Evolutionary conservation across 2,888 invertebrate species (phyloP), one percentile per base, ranked within the genome.

Genomic region (Chirona hameri): DNA sequence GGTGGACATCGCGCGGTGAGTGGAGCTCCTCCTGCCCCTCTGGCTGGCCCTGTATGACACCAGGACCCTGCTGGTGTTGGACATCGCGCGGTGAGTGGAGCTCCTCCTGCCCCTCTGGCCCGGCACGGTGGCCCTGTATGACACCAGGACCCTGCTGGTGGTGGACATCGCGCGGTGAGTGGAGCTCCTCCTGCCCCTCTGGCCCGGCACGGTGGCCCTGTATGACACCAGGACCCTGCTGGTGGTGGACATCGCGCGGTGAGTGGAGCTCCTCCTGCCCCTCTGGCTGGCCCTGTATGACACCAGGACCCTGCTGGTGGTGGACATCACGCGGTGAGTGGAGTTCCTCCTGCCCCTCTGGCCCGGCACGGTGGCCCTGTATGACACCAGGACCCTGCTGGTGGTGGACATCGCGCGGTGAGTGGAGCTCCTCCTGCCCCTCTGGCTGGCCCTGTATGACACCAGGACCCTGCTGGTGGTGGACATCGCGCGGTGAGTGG

Each of bases 391-490:
- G 39, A 9, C 21, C 2, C 46, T 76, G 76, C 39, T 76, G 46
- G 76, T 76, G 31, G 39, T 76, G 10, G 76, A 76, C 76, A 24
- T n/a, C n/a, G n/a, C n/a, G n/a, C n/a, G n/a, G n/a, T n/a, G n/a
- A n/a, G n/a, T n/a, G n/a, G n/a, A n/a, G n/a, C n/a, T n/a, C 0
- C 76, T 76, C 46, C 9, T 46, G 39, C 76, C 76, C 9, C 76
- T 76, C 76, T 76, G 39, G 39, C 39, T 46, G 10, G 46, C 46
- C 1, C 76, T 76, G 46, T 76, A 76, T 39, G 76, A 76, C 24
- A 15, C 1, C 9, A 39, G 27, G 39, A 9, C 21, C 2, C 46
- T 76, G 76, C 39, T 76, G 46, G 76, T 76, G 31, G 39, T 76
- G 10, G 76, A 76, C 76, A 24, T n/a, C n/a, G n/a, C n/a, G n/a